A percentile compares a stretch with the other conserved stretches of the same genome.
These are phyloP conservation scores for Protonemura montana DNA, from an alignment of 2,888 invertebrate genomes.

Conservation along the genomic window DNA sequence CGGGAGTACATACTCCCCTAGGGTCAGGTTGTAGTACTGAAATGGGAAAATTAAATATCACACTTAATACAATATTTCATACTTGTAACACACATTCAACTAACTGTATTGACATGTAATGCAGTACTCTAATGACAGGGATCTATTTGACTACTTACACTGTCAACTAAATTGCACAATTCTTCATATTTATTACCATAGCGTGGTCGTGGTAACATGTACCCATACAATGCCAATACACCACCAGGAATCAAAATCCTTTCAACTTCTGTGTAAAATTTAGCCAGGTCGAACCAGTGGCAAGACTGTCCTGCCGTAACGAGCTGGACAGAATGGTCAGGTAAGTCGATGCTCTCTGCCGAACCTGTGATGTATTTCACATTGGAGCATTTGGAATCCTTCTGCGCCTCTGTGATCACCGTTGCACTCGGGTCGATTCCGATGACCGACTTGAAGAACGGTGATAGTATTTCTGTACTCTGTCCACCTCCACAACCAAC, in stretches of 20 bases:
- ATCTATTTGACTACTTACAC: conserved; percentile 48
- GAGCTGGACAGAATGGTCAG: conserved; percentile 55
- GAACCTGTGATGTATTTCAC: conserved; percentile 55
- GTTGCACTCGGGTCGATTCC: conserved; percentile 60
- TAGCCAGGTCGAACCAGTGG: conserved; percentile 60
- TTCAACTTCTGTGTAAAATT: conserved; percentile 58
- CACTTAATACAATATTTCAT: neutral
- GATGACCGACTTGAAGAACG: conserved; percentile 58
- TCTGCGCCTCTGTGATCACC: conserved; percentile 58
- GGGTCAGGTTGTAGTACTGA: conserved; percentile 52
- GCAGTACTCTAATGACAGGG: too few relatives aligned
- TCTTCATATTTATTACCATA: conserved; percentile 48
- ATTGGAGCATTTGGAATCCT: conserved; percentile 53
- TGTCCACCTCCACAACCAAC: conserved; percentile 64
- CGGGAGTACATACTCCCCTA: conserved; percentile 51
- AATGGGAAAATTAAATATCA: conserved; percentile 38
- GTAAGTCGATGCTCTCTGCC: conserved; percentile 57
- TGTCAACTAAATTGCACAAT: conserved; percentile 51
- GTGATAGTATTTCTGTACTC: conserved; percentile 58
- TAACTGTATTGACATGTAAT: too few relatives aligned
- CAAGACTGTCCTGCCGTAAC: conserved; percentile 59
- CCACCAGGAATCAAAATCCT: conserved; percentile 59
- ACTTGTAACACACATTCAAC: too few relatives aligned
- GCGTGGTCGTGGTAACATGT: conserved; percentile 51
- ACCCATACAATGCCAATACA: conserved; percentile 56